phyloP scores from a whole-genome alignment of 2,113 vertebrate species.

The Tautogolabrus adspersus region DNA sequence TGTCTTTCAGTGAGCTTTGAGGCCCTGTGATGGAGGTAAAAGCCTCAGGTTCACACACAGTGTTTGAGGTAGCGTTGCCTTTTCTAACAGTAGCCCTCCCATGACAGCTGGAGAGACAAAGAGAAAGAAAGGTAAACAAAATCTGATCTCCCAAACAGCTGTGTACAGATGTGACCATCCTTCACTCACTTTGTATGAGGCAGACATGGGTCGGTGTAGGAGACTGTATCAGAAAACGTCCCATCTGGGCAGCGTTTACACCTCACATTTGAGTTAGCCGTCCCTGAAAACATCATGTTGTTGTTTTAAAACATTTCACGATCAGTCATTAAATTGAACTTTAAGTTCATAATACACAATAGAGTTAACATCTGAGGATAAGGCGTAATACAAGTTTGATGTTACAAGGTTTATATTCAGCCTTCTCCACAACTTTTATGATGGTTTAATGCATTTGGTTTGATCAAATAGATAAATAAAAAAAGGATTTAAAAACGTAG shows the following conservation, averaged over 20 bases:
- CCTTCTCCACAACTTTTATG: too few relatives aligned
- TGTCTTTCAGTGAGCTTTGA: neutral
- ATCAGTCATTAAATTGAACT: neutral
- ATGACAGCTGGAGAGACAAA: slow-evolving; percentile 64
- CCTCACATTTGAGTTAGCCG: slow-evolving; percentile 27
- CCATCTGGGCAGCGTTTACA: slow-evolving; percentile 64
- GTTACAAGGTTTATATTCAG: neutral
- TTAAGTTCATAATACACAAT: neutral
- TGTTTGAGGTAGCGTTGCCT: slow-evolving; percentile 60
- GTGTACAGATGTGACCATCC: neutral
- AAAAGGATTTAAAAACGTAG: too few relatives aligned
- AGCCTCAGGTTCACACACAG: slow-evolving; percentile 31
- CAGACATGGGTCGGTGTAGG: slow-evolving; percentile 51
- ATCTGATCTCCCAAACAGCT: slow-evolving; percentile 3
- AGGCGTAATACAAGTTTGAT: neutral
- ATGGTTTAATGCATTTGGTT: too few relatives aligned
- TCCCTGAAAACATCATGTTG: slow-evolving; percentile 64
- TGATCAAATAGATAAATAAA: too few relatives aligned
- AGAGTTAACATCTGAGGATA: neutral
- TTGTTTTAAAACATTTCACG: neutral
- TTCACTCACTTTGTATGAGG: slow-evolving; percentile 73
- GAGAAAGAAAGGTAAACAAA: slow-evolving; percentile 26
- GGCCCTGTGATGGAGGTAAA: fast-evolving
- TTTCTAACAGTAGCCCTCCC: slow-evolving; percentile 31
- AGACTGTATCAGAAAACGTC: slow-evolving; percentile 69